Percentiles rank a stretch among this genome's conserved stretches.
These are phyloP conservation scores for Catharus bicknelli DNA, from an alignment of 2,113 vertebrate species.

Conservation along the genomic window DNA sequence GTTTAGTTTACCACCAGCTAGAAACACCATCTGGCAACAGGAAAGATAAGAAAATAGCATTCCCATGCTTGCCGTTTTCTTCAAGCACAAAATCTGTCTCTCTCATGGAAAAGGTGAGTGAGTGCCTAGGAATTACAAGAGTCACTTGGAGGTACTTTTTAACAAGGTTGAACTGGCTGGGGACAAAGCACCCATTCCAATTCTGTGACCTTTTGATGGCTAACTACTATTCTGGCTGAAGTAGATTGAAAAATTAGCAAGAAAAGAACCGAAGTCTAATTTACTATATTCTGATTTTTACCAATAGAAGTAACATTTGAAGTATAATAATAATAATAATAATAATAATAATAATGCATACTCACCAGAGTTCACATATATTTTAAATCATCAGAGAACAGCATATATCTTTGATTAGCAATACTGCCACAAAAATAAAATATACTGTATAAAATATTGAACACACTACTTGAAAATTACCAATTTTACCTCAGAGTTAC, in stretches of 20 bases:
- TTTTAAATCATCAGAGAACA: neutral
- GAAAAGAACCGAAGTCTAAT: neutral
- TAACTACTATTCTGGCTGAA: neutral
- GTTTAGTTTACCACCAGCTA: neutral
- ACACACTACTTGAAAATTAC: neutral
- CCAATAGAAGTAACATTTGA: neutral
- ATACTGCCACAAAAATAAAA: neutral
- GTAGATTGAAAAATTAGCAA: neutral
- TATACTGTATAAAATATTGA: neutral
- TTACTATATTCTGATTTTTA: neutral
- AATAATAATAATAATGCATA: neutral
- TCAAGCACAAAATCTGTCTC: neutral
- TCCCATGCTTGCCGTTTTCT: neutral
- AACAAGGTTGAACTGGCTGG: neutral
- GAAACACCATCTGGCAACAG: neutral
- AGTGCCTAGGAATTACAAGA: neutral
- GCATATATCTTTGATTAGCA: neutral
- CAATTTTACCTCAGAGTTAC: neutral
- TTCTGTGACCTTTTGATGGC: neutral
- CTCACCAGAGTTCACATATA: neutral
- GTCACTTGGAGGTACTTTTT: neutral
- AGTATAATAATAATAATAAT: neutral
- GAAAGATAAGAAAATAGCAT: neutral
- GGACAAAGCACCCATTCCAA: neutral
- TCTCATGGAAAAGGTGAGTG: neutral